Percentiles rank a stretch among this genome's conserved stretches.
Evolutionary conservation across 1,140 invertebrate species (phyloP).

Genomic region (Plodia interpunctella): DNA sequence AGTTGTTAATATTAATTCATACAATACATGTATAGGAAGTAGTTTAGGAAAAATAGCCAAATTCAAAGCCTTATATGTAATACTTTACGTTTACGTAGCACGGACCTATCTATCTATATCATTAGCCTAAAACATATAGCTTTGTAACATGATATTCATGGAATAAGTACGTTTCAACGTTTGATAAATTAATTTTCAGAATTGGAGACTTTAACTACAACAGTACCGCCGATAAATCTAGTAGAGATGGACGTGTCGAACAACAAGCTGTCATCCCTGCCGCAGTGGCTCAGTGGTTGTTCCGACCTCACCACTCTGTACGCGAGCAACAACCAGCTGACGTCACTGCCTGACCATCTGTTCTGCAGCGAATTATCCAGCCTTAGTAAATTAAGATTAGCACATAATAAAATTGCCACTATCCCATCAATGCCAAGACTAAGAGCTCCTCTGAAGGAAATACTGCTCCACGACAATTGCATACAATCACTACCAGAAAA

Average conservation of each 20-base stretch:
- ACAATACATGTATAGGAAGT: no score
- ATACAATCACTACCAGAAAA: conserved; percentile 84
- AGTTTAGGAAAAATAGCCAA: no score
- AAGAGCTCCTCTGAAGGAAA: conserved; percentile 81
- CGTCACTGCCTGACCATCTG: conserved; percentile 83
- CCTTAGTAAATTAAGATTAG: conserved; percentile 84
- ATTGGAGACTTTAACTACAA: conserved; percentile 81
- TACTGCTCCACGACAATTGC: conserved; percentile 87
- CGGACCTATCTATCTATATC: no score
- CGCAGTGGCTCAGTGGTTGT: conserved; percentile 87
- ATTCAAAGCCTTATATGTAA: no score
- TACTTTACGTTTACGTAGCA: no score
- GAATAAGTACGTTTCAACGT: no score
- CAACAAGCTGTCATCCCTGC: conserved; percentile 85
- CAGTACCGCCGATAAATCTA: conserved; percentile 81
- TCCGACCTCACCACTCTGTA: conserved; percentile 84
- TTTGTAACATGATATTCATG: no score
- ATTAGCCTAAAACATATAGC: no score
- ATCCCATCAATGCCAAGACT: conserved; percentile 83
- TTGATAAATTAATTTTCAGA: conserved; percentile 80
- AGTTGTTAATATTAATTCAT: no score
- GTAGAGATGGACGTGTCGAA: conserved; percentile 87
- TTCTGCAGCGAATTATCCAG: conserved; percentile 84
- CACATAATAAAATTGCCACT: conserved; percentile 85
- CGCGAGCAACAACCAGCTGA: conserved; percentile 85